phyloP scores from a whole-genome alignment of 2,113 vertebrate species.

The Circaetus cinerascens region DNA sequence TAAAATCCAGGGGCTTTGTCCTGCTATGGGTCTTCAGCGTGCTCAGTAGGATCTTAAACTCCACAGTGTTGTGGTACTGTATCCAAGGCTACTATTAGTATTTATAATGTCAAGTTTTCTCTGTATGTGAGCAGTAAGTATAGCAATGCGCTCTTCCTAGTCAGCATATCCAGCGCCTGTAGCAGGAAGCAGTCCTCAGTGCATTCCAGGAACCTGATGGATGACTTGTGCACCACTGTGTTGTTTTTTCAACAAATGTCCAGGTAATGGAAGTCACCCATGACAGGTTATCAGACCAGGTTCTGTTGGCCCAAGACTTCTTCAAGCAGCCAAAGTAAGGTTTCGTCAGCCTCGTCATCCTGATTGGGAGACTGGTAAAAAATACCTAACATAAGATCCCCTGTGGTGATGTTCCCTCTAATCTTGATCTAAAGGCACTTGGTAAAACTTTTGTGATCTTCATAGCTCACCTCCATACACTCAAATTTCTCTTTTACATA shows the following conservation, averaged over 20 bases:
- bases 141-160: not conserved
- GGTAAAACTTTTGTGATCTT: not conserved
- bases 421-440: not conserved
- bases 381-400: not conserved
- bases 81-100: not conserved
- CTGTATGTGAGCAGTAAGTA: not conserved
- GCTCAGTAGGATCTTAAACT: not conserved
- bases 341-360: fast-evolving
- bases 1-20: not conserved
- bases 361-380: not conserved
- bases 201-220: not conserved
- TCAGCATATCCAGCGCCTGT: not conserved
- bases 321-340: not conserved
- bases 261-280: not conserved
- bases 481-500: not conserved
- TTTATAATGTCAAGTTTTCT: not conserved
- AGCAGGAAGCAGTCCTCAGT: not conserved
- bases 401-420: not conserved
- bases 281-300: not conserved
- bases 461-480: not conserved
- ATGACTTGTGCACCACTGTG: not conserved
- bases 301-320: not conserved
- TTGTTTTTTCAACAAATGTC: not conserved
- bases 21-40: too few relatives aligned
- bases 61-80: not conserved